Conservation (phyloP, 1,140 invertebrate species). For the Asbolus verrucosus region DNA sequence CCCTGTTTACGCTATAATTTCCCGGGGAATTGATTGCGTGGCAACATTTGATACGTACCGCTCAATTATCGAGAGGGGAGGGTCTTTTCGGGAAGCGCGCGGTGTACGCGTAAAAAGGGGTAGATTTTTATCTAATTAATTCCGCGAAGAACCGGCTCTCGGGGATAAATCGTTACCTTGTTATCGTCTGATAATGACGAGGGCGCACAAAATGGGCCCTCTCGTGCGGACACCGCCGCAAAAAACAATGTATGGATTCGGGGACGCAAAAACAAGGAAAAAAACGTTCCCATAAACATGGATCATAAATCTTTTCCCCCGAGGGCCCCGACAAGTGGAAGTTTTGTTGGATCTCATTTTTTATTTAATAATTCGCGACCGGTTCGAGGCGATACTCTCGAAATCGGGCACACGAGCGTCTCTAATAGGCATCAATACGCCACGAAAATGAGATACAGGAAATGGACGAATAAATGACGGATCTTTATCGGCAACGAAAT, state of each 20-base stretch:
- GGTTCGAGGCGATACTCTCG: no score
- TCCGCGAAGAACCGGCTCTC: constrained; percentile 22
- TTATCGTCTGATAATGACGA: constrained; percentile 26
- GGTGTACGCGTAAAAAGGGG: not conserved
- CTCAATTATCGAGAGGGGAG: constrained; percentile 21
- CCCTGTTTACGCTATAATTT: constrained; percentile 35
- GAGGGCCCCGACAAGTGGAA: constrained; percentile 35
- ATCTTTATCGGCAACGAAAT: no score
- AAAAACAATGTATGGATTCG: no score
- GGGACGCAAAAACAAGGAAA: constrained; percentile 29
- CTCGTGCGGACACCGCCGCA: no score
- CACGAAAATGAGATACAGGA: no score
- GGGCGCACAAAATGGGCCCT: no score
- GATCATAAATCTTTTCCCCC: constrained; percentile 36
- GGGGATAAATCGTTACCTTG: constrained; percentile 34
- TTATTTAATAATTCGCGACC: constrained; percentile 39
- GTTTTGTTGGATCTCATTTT: constrained; percentile 37
- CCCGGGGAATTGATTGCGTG: constrained; percentile 34
- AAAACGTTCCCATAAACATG: constrained; percentile 38
- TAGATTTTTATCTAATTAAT: constrained; percentile 40
- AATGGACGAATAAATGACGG: no score
- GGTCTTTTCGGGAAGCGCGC: no score
- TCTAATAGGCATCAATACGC: no score
- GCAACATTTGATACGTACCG: constrained; percentile 33
- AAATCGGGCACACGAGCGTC: no score